Evolutionary conservation across 2,888 invertebrate species (phyloP), one percentile per base, ranked within the genome.

Genomic region (Platycnemis pennipes): DNA sequence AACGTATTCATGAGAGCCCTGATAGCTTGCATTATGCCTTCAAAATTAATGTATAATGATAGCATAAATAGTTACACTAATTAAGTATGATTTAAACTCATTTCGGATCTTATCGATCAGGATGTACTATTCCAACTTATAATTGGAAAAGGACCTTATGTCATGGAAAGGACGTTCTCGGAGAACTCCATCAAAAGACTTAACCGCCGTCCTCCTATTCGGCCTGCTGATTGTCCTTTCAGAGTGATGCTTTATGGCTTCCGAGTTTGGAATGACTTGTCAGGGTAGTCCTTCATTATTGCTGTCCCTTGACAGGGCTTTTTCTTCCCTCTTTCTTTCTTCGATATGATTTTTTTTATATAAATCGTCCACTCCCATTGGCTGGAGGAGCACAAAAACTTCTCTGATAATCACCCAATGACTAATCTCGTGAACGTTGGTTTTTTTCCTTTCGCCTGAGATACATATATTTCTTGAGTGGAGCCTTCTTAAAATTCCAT

Each of bases 391-490:
- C 11, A 44, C 87, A 87, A 87, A 87, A 87, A 44, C 22, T 26
- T 87, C 87, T 87, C 26, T 44, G 13, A 87, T 44, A 87, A 87
- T 87, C 45, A 46, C n/a, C 87, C 87, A 87, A 87, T 87, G 87
- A 87, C 87, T 87, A 87, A 87, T 87, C 87, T 46, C 45, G 87
- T 45, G n/a, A 87, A 46, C 77, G 77, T 37, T 77, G n/a, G 31
- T 0, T 77, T 77, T 37, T 77, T 87, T 87, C 3, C 46, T 11
- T 87, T 16, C 87, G 87, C 87, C n/a, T 37, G 45, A 45, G 45
- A 26, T 87, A 26, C 42, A 45, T 87, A 87, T 44, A 22, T 87
- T 46, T 46, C 44, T 87, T 46, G 45, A 87, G 45, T 46, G 37
- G 37, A n/a, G 13, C 87, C 45, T 86, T 42, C 86, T 87, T 46